Evolutionary conservation across 2,888 invertebrate genomes (phyloP).

Genomic region (Scaptomyza parva): DNA sequence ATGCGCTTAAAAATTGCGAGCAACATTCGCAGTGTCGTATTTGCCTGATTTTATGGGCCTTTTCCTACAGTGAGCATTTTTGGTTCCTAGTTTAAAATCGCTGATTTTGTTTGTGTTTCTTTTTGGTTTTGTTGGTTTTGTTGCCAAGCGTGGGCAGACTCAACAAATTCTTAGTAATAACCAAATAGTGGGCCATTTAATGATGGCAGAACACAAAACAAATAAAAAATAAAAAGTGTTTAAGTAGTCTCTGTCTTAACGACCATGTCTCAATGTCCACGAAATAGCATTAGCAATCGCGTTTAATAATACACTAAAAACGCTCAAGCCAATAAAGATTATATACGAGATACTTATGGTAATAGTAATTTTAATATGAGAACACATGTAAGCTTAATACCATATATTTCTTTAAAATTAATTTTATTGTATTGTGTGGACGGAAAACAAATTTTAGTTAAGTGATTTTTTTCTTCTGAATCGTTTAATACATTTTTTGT

Average conservation of each 20-base stretch:
- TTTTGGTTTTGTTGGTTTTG: too few relatives aligned
- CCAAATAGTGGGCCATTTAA: conserved; percentile 53
- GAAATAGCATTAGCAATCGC: conserved; percentile 26
- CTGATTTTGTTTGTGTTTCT: too few relatives aligned
- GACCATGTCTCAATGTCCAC: conserved; percentile 28
- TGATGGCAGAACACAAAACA: conserved; percentile 53
- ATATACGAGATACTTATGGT: neutral
- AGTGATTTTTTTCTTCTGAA: too few relatives aligned
- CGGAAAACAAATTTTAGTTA: too few relatives aligned
- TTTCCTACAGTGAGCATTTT: conserved; percentile 53
- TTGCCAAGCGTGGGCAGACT: conserved; percentile 58
- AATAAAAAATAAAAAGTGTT: conserved; percentile 58
- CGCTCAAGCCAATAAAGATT: neutral
- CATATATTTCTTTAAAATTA: too few relatives aligned
- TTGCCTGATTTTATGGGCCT: conserved; percentile 50
- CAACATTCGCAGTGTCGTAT: conserved; percentile 33
- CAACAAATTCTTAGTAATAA: conserved; percentile 29
- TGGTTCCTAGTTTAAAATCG: conserved; percentile 57
- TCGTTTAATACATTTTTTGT: too few relatives aligned
- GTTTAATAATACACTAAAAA: neutral
- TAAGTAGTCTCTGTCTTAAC: conserved; percentile 45
- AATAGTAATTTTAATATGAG: neutral
- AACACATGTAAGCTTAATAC: too few relatives aligned
- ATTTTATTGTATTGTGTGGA: too few relatives aligned
- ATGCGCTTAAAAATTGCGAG: conserved; percentile 63